Conservation (phyloP, 2,888 invertebrate species). For the Temnothorax unifasciatus region DNA sequence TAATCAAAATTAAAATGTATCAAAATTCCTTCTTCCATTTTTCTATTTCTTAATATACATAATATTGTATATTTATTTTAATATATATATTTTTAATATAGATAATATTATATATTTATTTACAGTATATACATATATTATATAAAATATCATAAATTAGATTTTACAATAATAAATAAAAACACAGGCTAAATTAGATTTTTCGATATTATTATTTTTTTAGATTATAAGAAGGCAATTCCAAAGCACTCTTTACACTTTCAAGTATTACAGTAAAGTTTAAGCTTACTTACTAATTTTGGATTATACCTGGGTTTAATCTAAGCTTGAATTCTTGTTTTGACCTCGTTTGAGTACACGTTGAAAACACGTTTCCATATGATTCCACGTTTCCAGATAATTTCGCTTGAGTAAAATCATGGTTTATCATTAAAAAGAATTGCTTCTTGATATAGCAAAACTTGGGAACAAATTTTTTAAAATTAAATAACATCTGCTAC, state of each 20-base stretch:
- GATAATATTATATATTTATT: not conserved
- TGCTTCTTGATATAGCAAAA: not conserved
- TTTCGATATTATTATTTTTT: no score
- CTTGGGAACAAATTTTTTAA: not conserved
- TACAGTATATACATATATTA: not conserved
- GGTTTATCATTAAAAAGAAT: not conserved
- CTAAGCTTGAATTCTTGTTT: slow-evolving; percentile 3
- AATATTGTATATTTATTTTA: no score
- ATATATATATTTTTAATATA: not conserved
- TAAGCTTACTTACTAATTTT: not conserved
- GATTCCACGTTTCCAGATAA: not conserved
- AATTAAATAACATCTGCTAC: not conserved
- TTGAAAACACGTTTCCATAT: not conserved
- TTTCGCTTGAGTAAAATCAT: not conserved
- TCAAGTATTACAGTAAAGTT: slow-evolving; percentile 4
- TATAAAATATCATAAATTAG: not conserved
- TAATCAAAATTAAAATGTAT: no score
- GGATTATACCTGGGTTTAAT: not conserved
- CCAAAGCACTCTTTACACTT: not conserved
- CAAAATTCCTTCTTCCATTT: not conserved
- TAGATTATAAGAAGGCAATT: not conserved
- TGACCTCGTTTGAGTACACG: not conserved
- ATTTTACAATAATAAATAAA: not conserved
- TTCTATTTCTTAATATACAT: not conserved
- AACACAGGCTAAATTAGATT: not conserved